Base-by-base conservation (phyloP, 2,888 invertebrate genomes). In the Cosmorhoe ocellata region DNA sequence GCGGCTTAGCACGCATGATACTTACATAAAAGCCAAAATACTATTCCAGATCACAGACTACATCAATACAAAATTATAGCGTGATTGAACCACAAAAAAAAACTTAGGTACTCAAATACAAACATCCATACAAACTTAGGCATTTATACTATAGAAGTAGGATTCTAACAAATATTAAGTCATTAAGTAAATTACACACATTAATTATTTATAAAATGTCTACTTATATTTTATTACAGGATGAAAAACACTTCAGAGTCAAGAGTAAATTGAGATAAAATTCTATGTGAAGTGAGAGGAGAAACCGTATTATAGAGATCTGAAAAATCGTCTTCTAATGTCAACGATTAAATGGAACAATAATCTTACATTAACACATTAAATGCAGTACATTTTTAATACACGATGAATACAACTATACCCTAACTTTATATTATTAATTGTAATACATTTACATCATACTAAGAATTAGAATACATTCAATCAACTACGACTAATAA, bases 371-470 rank as follows among this genome's bases (percentile, higher is more conserved):
- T 69, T 68, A 74, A 77, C 71, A 82, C 74, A 77, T 85, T 84
- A 85, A 86, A 87, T 86, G 85, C 86, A 83, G 73, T 80, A 79
- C 70, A 71, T 71, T 71, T 64, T 51, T 31, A 42, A 72, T 56
- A 60, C 61, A 61, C 66, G 51, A 66, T 56, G 51, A 66, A 67
- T 73, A 68, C 70, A 59, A 69, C 76, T 84, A 80, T 74, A 57
- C 63, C 74, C 80, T 79, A 71, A 58, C 74, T 65, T 64, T 41
- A 66, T 72, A 75, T 68, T 72, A 76, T 66, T 63, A 59, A 67
- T 66, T 63, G 76, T 76, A 77, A 73, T 79, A 79, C 74, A 78
- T 76, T 74, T 72, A 78, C 67, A 74, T 81, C 67, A 66, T 66
- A 64, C 79, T 81, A 80, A 62, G 18, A 18, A 3, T 18, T 18